Conservation (phyloP, 2,888 invertebrate species). For the Tinea pellionella region DNA sequence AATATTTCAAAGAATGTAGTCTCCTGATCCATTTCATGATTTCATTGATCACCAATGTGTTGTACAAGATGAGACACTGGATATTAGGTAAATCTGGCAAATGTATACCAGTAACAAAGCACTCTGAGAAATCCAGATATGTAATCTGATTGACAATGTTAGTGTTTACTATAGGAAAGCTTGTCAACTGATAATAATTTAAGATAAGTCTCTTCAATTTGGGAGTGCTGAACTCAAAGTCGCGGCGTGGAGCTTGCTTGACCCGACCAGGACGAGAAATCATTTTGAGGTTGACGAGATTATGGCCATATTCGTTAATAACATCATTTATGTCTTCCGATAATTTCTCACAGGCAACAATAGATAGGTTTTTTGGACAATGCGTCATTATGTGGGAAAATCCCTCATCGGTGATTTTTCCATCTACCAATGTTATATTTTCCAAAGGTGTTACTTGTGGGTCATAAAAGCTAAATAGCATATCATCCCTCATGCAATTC, state of each 20-base stretch:
- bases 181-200: constrained; percentile 56
- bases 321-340: constrained; percentile 72
- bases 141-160: constrained; percentile 63
- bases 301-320: constrained; percentile 76
- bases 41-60: constrained; percentile 77
- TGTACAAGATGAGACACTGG: constrained; percentile 81
- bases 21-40: constrained; percentile 72
- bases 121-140: constrained; percentile 79
- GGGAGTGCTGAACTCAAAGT: constrained; percentile 70
- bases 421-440: constrained; percentile 76
- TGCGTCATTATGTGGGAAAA: constrained; percentile 79
- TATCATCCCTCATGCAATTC: constrained; percentile 72
- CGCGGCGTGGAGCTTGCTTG: constrained; percentile 46
- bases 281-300: constrained; percentile 40
- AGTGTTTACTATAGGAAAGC: constrained; percentile 59
- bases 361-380: constrained; percentile 77
- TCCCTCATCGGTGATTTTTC: constrained; percentile 78
- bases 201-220: constrained; percentile 71
- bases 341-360: constrained; percentile 79
- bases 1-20: constrained; percentile 71
- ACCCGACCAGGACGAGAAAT: neutral
- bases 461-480: constrained; percentile 79
- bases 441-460: constrained; percentile 75
- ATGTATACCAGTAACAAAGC: constrained; percentile 72
- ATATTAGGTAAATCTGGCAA: constrained; percentile 77